Base-by-base conservation (phyloP, 2,113 vertebrate species). In the Pygoscelis adeliae region DNA sequence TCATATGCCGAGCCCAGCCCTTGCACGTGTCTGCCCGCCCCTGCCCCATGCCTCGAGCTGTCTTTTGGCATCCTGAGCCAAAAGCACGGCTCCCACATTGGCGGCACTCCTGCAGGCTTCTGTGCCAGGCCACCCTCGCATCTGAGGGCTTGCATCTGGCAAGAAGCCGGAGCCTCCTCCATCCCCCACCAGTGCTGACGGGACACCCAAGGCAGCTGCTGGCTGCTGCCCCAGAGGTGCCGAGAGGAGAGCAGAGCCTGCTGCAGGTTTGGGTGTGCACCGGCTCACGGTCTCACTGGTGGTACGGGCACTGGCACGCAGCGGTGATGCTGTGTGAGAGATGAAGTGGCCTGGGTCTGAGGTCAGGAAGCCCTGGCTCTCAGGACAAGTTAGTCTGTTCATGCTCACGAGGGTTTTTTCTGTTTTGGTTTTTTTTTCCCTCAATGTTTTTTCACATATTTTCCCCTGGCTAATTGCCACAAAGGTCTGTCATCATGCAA, bases 81-180 rank as follows among this genome's bases (percentile, higher is more conserved):
- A 69, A 71, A 87, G 13, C 2, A 2, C 0, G 0, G 42, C 29
- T 49, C 22, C 46, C 7, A 1, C 13, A 0, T 15, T 29, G 73
- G 50, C 13, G 1, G 8, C 0, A 0, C 17, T 82, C 69, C 65
- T 38, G 19, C 36, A 10, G 53, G 27, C 4, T 52, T 50, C 9
- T 0, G 0, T 42, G 62, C 53, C 83, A 86, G 71, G 66, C 38
- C 61, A 30, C n/a, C n/a, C 29, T 62, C 5, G 0, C 0, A 1
- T 36, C 69, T 78, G 13, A 71, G 36, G 38, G 3, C 65, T 82
- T 38, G 18, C 42, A 1, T 42, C 2, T 25, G 84, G 47, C 63
- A 55, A 63, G 87, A 74, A 94, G 42, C 52, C 69, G 78, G 46
- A 87, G 42, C 42, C n/a, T 79, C 29, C 38, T 19, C 29, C 1